Base-by-base conservation (phyloP, 2,888 invertebrate species). In the Lasioglossum malachurum region DNA sequence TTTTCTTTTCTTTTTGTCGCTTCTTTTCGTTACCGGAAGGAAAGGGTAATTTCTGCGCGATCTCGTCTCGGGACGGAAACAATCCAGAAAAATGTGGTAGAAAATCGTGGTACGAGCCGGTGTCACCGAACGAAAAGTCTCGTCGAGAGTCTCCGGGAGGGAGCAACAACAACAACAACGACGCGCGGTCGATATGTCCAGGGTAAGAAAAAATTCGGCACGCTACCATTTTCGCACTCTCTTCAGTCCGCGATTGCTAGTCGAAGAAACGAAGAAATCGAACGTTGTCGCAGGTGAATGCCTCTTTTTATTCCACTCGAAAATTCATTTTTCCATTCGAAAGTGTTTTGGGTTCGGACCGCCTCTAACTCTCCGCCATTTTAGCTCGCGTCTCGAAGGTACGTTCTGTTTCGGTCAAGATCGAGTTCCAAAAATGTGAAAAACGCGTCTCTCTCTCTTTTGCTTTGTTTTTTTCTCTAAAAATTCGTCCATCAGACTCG, bases 181-280 rank as follows among this genome's bases (percentile, higher is more conserved):
- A 89, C 84, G 81, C 84, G 81, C 83, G 83, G 67, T 90, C 83
- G 86, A 86, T 72, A 69, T 82, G 72, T 88, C 77, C 49, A 49
- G 78, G 84, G 83, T 86, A 81, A 86, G 90, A 88, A 90, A 84
- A 92, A 92, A 89, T 93, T 92, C 90, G 89, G 88, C 90, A 90
- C 90, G 90, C 83, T 91, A 90, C 86, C 85, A 90, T 90, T 74
- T 46, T 90, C 74, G 84, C 80, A 88, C 82, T 90, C 86, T 80
- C 89, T 46, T 46, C 87, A 72, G 76, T 90, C 83, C 87, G 83
- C 88, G 86, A 90, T 87, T 89, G 87, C 88, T 84, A 83, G 78
- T 90, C 86, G 88, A 90, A 85, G 83, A 88, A 90, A 88, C 83
- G 89, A 90, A 86, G 84, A 87, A 85, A 86, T 90, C 80, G 87